phyloP scores from a whole-genome alignment of 2,888 invertebrate genomes.

The Oligia strigilis region DNA sequence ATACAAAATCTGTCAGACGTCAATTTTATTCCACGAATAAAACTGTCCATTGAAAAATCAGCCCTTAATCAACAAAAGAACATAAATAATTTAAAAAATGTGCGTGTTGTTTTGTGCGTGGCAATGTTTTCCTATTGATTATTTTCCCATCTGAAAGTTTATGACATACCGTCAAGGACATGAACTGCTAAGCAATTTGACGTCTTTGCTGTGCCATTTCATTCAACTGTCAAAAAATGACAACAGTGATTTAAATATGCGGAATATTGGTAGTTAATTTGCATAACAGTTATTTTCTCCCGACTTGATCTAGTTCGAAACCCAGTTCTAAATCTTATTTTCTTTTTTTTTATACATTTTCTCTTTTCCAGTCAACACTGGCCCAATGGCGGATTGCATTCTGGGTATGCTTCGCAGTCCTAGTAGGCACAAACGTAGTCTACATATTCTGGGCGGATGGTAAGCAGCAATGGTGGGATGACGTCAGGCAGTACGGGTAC shows the following conservation, averaged over 20 bases:
- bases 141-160: not conserved
- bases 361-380: conserved; percentile 90
- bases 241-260: no score
- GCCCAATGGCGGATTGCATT: conserved; percentile 93
- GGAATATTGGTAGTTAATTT: not conserved
- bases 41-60: no score
- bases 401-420: conserved; percentile 93
- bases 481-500: conserved; percentile 89
- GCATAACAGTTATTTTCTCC: not conserved
- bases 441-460: conserved; percentile 93
- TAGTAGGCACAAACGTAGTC: conserved; percentile 92
- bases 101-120: not conserved
- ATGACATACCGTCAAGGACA: not conserved
- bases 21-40: no score
- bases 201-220: not conserved
- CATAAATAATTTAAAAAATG: no score
- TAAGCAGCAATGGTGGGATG: conserved; percentile 94
- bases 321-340: not conserved
- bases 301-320: no score
- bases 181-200: not conserved
- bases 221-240: not conserved
- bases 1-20: no score
- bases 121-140: not conserved
- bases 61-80: no score
- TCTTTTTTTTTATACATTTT: conserved; percentile 51